Conservation (phyloP, 2,888 invertebrate genomes). For the Chironomus riparius region DNA sequence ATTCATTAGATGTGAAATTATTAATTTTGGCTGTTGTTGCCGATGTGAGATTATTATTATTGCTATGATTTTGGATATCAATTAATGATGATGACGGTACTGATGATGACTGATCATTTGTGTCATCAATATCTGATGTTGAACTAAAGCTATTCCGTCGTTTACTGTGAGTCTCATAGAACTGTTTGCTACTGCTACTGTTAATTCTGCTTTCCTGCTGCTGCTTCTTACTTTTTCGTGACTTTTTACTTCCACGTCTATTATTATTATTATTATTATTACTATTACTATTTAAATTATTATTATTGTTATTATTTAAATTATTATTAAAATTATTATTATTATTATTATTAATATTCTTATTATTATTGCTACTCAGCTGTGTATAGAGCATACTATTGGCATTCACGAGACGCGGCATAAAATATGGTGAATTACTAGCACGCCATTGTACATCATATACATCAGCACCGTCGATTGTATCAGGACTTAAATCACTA, state of each 20-base stretch:
- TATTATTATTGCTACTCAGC: not conserved
- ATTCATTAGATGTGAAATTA: constrained; percentile 16
- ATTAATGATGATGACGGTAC: too few relatives aligned
- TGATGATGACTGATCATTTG: not conserved
- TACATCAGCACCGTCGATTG: not conserved
- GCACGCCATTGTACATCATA: not conserved
- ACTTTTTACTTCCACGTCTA: not conserved
- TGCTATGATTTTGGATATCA: not conserved
- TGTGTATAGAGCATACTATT: constrained; percentile 1
- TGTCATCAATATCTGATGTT: not conserved
- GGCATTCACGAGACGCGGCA: constrained; percentile 7
- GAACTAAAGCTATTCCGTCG: not conserved
- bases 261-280: not conserved
- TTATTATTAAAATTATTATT: not conserved
- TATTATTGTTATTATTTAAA: not conserved
- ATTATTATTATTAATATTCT: not conserved
- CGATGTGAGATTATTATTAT: not conserved
- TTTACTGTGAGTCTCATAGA: not conserved
- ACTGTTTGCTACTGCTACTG: constrained; percentile 10
- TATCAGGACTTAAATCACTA: not conserved
- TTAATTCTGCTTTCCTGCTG: not conserved
- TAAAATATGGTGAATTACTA: not conserved
- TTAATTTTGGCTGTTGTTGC: not conserved
- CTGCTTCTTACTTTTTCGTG: not conserved
- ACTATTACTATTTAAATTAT: not conserved